Evolutionary conservation across 2,888 invertebrate species (phyloP), one percentile per base, ranked within the genome.

Genomic region (Ecdyonurus torrentis): DNA sequence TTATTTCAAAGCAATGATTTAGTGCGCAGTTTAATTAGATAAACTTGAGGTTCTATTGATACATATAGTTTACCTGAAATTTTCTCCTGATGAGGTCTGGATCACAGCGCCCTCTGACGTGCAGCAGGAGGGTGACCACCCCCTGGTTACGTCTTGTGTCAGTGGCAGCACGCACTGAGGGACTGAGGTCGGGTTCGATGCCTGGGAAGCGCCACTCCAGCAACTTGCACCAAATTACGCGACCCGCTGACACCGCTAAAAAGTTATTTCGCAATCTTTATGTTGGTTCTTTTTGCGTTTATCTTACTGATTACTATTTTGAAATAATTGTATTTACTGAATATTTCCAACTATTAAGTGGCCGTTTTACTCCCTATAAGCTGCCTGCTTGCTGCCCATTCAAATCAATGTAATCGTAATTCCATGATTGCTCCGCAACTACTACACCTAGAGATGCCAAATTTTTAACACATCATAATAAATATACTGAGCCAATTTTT

Each of bases 81-180:
- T 59, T 24, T 20, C 7, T 23, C 18, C 23, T 55, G 55, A 70
- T 64, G 19, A 63, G 64, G 3, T 67, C 64, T 0, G 63, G 60
- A 60, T 70, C 67, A 61, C 66, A 68, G 65, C 66, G 72, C 71
- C 84, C 87, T 72, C 81, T 83, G 0, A 87, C 76, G 65, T 81
- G 80, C 1, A 87, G 77, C 23, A 88, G 74, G 1, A 87, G 83
- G 66, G 86, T 83, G 66, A 87, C 82, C 65, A 87, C 83, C 10
- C 87, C 87, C 68, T 86, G 86, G 71, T 87, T 87, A 64, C 86
- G 76, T 62, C 81, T 82, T 0, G 87, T 87, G 70, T 88, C 87
- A 61, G 87, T 79, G 2, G 87, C 74, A 0, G 85, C 83, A 2
- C 87, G 78, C 37, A 87, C 77, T 52, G 84, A 61, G 20, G 60